These are phyloP conservation scores for Berghia stephanieae DNA, from an alignment of 1,140 invertebrate species.

Conservation along the genomic window DNA sequence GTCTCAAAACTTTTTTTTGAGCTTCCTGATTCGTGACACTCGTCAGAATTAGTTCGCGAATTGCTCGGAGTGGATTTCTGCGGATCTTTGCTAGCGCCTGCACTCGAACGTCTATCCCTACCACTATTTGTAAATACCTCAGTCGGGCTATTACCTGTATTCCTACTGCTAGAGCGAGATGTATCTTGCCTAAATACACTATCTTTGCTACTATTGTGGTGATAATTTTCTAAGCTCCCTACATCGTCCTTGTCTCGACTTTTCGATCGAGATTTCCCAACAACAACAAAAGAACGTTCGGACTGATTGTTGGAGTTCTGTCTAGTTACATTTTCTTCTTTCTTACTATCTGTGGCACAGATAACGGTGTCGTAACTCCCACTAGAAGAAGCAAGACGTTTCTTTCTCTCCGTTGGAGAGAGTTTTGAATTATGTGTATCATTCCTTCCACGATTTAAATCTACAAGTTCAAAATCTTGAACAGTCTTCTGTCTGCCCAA, in stretches of 20 bases:
- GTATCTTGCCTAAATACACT: background rate
- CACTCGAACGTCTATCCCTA: background rate
- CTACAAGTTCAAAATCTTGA: no score
- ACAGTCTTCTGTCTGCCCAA: no score
- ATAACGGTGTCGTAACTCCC: background rate
- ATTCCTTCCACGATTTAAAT: no score
- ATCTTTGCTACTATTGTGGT: background rate
- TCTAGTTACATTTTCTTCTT: no score
- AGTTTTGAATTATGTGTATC: background rate
- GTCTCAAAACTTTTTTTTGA: slow-evolving; percentile 5
- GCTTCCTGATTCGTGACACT: background rate
- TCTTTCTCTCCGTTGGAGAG: background rate
- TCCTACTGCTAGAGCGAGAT: background rate
- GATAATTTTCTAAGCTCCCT: background rate
- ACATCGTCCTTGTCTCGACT: background rate
- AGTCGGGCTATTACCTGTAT: no score
- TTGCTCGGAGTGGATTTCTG: background rate
- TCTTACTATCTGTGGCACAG: background rate
- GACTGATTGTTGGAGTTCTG: no score
- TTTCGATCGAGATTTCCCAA: background rate
- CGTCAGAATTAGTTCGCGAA: background rate
- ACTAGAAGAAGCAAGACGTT: background rate
- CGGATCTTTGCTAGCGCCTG: no score
- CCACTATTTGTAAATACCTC: no score
- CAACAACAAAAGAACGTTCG: background rate